Evolutionary conservation across 2,888 invertebrate genomes (phyloP), one percentile per base, ranked within the genome.

Genomic region (Tridacna gigas): DNA sequence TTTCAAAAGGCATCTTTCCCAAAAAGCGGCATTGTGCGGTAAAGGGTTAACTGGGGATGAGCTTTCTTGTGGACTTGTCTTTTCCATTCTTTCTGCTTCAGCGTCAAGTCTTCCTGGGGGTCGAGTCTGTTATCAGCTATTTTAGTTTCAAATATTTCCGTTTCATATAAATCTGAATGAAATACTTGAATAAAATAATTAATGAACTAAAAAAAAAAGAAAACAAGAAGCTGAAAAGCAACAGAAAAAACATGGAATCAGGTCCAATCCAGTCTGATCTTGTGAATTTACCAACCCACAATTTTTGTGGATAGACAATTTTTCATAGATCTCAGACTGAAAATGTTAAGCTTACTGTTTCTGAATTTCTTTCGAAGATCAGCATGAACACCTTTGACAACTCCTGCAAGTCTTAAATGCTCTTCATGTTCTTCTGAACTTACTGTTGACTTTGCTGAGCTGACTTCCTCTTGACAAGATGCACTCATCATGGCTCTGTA

Each of bases 311-410:
- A 7, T 4, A 37, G 37, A 37, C 2, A 37, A 37, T 37, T 7
- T 37, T 37, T 4, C 37, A 37, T 4, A 37, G 37, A 37, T 7
- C 7, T 4, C 7, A 37, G 37, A 37, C 37, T 37, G 37, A 37
- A 37, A 37, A 37, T 7, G 9, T 56, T 1, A 56, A 20, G 15
- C 79, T 37, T 65, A 71, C 83, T 83, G 26, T 61, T 79, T 76
- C 73, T 86, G 74, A 85, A 91, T 67, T 93, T 90, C 71, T 89
- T 91, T 45, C 94, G 88, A 28, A 94, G 89, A 79, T 92, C 90
- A 25, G 92, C 92, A 86, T 94, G 94, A 4, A 93, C 91, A 61
- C 91, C 91, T 86, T 94, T 94, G 7, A 94, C 90, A 51, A 93
- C 87, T 4, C 85, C 89, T 20, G 94, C 93, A 13, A 94, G 88